Conservation (phyloP, 2,113 vertebrate species). For the Cryptomyrus ogoouensis region DNA sequence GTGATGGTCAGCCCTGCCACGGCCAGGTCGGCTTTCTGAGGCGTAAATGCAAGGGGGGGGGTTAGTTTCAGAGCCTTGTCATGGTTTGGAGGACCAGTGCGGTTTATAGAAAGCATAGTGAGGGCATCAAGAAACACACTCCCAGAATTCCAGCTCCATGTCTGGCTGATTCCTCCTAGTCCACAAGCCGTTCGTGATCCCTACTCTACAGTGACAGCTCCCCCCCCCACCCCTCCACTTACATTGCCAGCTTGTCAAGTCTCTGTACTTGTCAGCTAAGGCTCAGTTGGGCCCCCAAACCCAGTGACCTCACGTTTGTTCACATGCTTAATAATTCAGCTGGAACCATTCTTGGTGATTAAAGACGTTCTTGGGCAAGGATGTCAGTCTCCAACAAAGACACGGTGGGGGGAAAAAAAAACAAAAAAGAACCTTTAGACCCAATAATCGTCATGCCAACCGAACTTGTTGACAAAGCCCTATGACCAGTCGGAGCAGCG, state of each 20-base stretch:
- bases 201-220: neutral
- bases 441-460: neutral
- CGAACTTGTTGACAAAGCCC: neutral
- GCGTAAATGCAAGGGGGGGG: constrained; percentile 31
- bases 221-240: neutral
- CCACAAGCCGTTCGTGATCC: neutral
- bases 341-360: neutral
- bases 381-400: constrained; percentile 6
- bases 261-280: neutral
- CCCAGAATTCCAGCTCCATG: neutral
- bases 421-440: neutral
- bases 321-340: neutral
- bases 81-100: neutral
- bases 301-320: neutral
- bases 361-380: neutral
- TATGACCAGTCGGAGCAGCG: neutral
- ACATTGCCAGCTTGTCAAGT: neutral
- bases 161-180: neutral
- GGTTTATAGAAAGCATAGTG: neutral
- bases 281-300: neutral
- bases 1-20: constrained; percentile 94
- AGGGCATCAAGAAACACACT: neutral
- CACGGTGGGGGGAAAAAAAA: neutral
- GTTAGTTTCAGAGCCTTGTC: neutral
- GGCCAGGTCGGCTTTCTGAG: constrained; percentile 92